Evolutionary conservation across 2,888 invertebrate species (phyloP).

Genomic region (Lymantria dispar): DNA sequence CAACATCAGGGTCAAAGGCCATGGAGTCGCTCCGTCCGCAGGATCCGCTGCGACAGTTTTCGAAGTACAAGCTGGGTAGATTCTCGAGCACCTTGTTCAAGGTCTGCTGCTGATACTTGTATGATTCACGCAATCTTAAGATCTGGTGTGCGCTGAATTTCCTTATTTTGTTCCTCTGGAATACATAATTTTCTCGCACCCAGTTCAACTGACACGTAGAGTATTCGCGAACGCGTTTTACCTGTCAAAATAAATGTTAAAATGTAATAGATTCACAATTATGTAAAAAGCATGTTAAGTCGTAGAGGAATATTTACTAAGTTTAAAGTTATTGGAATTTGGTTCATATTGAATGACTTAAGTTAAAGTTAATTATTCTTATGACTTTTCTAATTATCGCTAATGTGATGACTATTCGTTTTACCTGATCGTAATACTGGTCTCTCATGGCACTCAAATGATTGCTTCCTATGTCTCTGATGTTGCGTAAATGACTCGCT

Average conservation of each 20-base stretch:
- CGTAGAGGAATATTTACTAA: no score
- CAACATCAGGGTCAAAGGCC: slow-evolving; percentile 86
- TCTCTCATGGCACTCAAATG: slow-evolving; percentile 93
- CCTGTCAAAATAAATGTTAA: slow-evolving; percentile 74
- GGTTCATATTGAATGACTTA: not conserved
- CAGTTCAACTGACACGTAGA: slow-evolving; percentile 95
- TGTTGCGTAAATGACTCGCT: slow-evolving; percentile 92
- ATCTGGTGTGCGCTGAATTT: slow-evolving; percentile 97
- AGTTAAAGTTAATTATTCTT: not conserved
- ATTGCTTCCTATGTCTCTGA: slow-evolving; percentile 95
- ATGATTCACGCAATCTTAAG: slow-evolving; percentile 93
- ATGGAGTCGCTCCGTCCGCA: slow-evolving; percentile 90
- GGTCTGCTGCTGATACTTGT: slow-evolving; percentile 97
- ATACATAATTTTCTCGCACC: slow-evolving; percentile 97
- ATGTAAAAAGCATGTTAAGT: no score
- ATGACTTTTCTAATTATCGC: not conserved
- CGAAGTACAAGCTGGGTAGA: slow-evolving; percentile 94
- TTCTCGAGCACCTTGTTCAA: slow-evolving; percentile 96
- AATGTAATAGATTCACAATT: no score
- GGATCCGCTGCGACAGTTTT: slow-evolving; percentile 94
- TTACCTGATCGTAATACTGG: slow-evolving; percentile 96
- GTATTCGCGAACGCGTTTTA: slow-evolving; percentile 95
- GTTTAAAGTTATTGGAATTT: not conserved
- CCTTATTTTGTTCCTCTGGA: slow-evolving; percentile 95
- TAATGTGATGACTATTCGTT: slow-evolving; percentile 6